Percentiles rank a stretch among this genome's conserved stretches.
Conservation (phyloP, 2,113 vertebrate genomes). For the Protobothrops mucrosquamatus region DNA sequence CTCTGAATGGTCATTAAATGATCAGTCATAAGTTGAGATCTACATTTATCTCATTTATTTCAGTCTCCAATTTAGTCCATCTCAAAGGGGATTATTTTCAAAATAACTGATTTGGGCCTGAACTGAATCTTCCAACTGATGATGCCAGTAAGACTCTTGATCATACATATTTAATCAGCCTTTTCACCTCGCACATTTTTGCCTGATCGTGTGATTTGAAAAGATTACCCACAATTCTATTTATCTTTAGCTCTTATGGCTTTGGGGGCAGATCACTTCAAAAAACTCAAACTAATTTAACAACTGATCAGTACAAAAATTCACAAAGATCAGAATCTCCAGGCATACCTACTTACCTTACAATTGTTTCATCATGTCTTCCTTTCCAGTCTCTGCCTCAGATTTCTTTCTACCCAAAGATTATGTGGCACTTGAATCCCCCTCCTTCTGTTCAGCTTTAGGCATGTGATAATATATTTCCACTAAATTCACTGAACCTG, state of each 20-base stretch:
- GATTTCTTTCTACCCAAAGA: conserved; percentile 3
- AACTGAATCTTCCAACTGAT: not conserved
- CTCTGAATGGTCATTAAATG: not conserved
- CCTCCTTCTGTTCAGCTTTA: not conserved
- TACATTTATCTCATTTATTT: not conserved
- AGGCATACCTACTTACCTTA: not conserved
- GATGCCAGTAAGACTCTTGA: not conserved
- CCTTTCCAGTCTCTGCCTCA: not conserved
- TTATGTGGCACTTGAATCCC: not conserved
- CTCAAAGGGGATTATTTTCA: not conserved
- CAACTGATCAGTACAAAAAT: not conserved
- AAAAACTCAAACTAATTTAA: not conserved
- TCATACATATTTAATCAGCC: not conserved
- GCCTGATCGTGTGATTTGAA: not conserved
- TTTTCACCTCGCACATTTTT: not conserved
- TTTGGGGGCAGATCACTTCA: not conserved
- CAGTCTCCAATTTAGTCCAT: not conserved
- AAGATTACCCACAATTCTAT: not conserved
- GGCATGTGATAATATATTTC: not conserved
- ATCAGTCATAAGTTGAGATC: no score
- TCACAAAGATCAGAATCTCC: not conserved
- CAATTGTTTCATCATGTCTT: not conserved
- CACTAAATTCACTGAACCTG: not conserved
- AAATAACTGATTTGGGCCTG: not conserved
- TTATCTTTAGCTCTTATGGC: not conserved